A percentile compares a stretch with the other conserved stretches of the same genome.
These are phyloP conservation scores for Pachydiplax longipennis DNA, from an alignment of 2,888 invertebrate species.

Conservation along the genomic window DNA sequence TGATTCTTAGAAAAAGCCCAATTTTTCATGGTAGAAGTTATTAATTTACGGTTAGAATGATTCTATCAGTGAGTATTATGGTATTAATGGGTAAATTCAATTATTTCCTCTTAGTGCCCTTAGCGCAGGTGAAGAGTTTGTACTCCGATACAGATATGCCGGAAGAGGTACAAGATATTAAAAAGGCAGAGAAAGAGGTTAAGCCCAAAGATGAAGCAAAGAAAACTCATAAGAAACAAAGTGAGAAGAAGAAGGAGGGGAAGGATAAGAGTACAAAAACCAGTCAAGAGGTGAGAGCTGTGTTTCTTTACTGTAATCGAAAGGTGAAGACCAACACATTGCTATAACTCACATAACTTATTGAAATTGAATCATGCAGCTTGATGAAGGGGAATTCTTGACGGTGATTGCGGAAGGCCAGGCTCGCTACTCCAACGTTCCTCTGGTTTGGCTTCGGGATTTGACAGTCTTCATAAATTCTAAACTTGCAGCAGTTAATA, in stretches of 20 bases:
- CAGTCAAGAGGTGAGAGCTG: neutral
- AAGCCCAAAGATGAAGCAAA: slow-evolving; percentile 61
- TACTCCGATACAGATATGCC: slow-evolving; percentile 65
- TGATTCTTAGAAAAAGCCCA: no score
- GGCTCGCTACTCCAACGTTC: slow-evolving; percentile 73
- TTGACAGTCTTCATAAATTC: slow-evolving; percentile 71
- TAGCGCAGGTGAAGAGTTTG: slow-evolving; percentile 72
- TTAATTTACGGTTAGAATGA: no score
- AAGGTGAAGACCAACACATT: neutral
- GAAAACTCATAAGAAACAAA: slow-evolving; percentile 45
- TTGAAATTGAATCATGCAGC: slow-evolving; percentile 35
- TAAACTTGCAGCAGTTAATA: slow-evolving; percentile 68
- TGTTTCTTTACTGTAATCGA: neutral
- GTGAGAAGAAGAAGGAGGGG: neutral
- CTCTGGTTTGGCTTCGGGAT: slow-evolving; percentile 75
- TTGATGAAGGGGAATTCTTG: slow-evolving; percentile 49
- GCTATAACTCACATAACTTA: neutral
- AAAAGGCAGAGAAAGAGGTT: slow-evolving; percentile 60
- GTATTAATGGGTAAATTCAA: no score
- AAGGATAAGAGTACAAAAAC: neutral
- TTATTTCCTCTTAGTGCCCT: slow-evolving; percentile 65
- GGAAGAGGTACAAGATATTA: slow-evolving; percentile 53
- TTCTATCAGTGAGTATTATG: no score
- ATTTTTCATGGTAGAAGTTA: no score
- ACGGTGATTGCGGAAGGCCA: slow-evolving; percentile 65